A percentile compares a stretch with the other conserved stretches of the same genome.
These are phyloP conservation scores for Conger conger DNA, from an alignment of 2,113 vertebrate species.

Conservation along the genomic window DNA sequence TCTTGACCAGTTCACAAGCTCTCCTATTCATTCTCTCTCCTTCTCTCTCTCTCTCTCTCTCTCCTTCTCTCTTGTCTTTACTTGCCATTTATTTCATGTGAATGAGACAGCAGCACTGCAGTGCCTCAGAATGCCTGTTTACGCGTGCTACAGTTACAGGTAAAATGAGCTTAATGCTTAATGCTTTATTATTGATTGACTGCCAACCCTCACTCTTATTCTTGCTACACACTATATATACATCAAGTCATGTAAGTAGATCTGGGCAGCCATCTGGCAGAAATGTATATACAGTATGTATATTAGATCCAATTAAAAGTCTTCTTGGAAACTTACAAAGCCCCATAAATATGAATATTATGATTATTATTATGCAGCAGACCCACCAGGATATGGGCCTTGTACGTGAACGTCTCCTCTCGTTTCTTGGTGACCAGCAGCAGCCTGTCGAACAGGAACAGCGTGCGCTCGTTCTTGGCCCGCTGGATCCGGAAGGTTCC, in stretches of 20 bases:
- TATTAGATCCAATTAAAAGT: not conserved
- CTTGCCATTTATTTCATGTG: too few species aligned
- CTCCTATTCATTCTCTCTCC: too few species aligned
- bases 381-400: conserved; percentile 94
- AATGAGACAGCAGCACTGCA: not conserved
- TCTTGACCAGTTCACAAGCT: too few species aligned
- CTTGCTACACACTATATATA: not conserved
- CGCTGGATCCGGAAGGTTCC: conserved; percentile 94
- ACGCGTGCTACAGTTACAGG: not conserved
- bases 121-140: not conserved
- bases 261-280: not conserved
- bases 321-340: not conserved
- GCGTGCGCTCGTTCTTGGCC: conserved; percentile 92
- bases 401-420: conserved; percentile 90
- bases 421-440: conserved; percentile 96
- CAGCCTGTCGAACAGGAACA: conserved; percentile 95
- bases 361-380: not conserved
- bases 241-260: not conserved
- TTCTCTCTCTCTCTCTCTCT: too few species aligned
- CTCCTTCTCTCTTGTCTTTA: not conserved
- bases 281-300: not conserved
- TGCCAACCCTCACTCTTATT: too few species aligned
- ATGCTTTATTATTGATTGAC: not conserved
- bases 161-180: not conserved
- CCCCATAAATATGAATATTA: not conserved